Evolutionary conservation across 1,140 invertebrate genomes (phyloP), one percentile per base, ranked within the genome.

Genomic region (Sycobia sp.): DNA sequence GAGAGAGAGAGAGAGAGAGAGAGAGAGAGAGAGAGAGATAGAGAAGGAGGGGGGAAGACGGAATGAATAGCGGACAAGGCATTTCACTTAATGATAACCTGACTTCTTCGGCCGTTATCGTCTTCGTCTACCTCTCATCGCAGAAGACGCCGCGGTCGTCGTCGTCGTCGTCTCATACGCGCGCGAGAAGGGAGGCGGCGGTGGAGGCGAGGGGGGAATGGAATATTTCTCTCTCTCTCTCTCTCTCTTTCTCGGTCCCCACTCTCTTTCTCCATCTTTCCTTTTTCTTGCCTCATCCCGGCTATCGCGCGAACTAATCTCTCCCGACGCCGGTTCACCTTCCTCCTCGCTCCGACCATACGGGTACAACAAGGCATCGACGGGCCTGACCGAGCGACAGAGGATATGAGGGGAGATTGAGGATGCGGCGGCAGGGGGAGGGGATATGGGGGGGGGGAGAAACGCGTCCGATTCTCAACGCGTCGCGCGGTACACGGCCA

Each of bases 1-100:
- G n/a, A n/a, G n/a, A n/a, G n/a, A n/a, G n/a, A n/a, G n/a, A n/a
- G n/a, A n/a, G n/a, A n/a, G n/a, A n/a, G n/a, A n/a, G n/a, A n/a
- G n/a, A n/a, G n/a, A n/a, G n/a, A n/a, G n/a, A n/a, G n/a, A n/a
- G n/a, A n/a, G n/a, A n/a, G n/a, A n/a, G n/a, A n/a, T n/a, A n/a
- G n/a, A n/a, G n/a, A n/a, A n/a, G 70, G 75, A 74, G 75, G 29
- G 18, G 34, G 29, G 74, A 67, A 70, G 57, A 68, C 67, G 27
- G 23, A 20, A 46, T 60, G 76, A 77, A 77, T 80, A 79, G 75
- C 71, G 78, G 78, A 81, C 79, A 80, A 71, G 79, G 77, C 79
- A 81, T 80, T 80, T 81, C 79, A 79, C 79, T 81, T 81, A 81
- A 79, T 80, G 79, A 80, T 79, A 78, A 79, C 76, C 72, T 72